Percentiles rank a stretch among this genome's conserved stretches.
Conservation (phyloP, 2,113 vertebrate genomes). For the Procapra przewalskii region DNA sequence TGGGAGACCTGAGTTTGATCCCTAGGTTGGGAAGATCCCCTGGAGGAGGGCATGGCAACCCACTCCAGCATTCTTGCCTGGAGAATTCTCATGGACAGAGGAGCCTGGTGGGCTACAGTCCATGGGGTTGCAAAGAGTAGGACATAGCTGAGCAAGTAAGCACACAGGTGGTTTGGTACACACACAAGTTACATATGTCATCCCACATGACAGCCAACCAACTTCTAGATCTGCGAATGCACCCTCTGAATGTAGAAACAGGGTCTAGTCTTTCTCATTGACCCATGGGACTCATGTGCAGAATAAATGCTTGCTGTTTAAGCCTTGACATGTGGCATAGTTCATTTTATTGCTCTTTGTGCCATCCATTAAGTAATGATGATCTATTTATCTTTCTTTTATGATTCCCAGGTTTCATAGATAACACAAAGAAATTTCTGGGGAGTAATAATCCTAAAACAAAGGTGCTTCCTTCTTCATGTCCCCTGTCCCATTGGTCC, state of each 20-base stretch:
- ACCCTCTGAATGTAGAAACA: no score
- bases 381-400: neutral
- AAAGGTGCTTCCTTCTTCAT: neutral
- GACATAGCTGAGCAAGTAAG: neutral
- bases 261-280: neutral
- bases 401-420: neutral
- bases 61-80: neutral
- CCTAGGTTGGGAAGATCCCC: neutral
- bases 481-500: neutral
- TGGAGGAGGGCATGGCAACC: neutral
- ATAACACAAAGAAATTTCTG: neutral
- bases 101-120: neutral
- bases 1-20: neutral
- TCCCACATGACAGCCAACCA: neutral
- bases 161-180: neutral
- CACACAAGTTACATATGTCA: accelerated
- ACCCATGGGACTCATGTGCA: accelerated
- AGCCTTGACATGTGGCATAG: neutral
- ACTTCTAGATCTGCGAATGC: neutral
- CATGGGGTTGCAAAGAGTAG: neutral
- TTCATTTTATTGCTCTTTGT: neutral
- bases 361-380: neutral
- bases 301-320: neutral
- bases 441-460: neutral
- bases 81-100: neutral